Evolutionary conservation across 2,797 vertebrate genomes (phyloP), one percentile per base, ranked within the genome.

Genomic region (Ctenosaura bakeri): DNA sequence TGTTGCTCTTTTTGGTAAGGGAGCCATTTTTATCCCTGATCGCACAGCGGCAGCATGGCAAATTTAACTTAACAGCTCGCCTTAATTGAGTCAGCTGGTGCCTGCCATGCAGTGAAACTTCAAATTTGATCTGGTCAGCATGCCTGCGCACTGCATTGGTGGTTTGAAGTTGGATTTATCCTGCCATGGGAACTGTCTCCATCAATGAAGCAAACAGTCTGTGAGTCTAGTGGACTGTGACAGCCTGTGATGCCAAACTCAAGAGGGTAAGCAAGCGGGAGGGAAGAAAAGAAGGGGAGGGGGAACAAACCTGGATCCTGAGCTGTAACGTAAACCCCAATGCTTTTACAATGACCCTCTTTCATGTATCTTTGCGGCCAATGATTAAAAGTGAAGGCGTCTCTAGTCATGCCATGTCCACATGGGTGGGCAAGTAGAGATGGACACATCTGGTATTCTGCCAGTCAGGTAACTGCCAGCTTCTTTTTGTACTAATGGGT

Each of bases 101-200:
- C 90, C 86, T 80, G 71, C 91, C 14, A 0, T 94, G 80, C 85
- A 83, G 89, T 84, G 91, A 93, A 93, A 95, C 94, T 96, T 95
- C 96, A 94, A 85, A 95, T 95, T 92, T 82, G 80, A 95, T 96
- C 92, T 91, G 95, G 95, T 90, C 96, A 88, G 88, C 32, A 38
- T 93, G 90, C 89, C 92, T 92, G n/a, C 87, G 78, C 0, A 0
- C 89, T 96, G 93, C 92, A 95, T 79, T 94, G 93, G 93, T 88
- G 94, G 85, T 94, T 96, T 94, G 95, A 96, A 94, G 93, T 92
- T 91, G 95, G 90, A 90, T 95, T 92, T 95, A 95, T 92, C 82
- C 92, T 93, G 94, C 93, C 83, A 91, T 92, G 93, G 84, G 88
- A 95, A 83, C 95, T 97, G 96, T 96, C 94, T 96, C 88, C 91